phyloP scores from a whole-genome alignment of 2,113 vertebrate genomes.

The Gallinago media region DNA sequence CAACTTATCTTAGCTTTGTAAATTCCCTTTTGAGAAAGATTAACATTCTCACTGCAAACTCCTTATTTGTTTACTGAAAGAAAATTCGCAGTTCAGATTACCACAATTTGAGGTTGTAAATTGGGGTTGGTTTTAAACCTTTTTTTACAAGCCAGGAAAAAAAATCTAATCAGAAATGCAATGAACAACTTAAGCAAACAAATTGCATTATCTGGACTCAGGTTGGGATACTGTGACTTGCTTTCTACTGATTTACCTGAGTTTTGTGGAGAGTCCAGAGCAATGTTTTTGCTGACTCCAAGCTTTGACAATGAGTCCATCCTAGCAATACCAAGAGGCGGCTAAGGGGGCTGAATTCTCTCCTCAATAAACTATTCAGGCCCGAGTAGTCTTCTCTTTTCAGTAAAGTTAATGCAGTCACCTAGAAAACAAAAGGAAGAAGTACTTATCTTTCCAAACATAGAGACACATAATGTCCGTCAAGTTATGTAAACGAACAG shows the following conservation, averaged over 20 bases:
- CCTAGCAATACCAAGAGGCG: constrained; percentile 91
- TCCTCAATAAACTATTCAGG: constrained; percentile 80
- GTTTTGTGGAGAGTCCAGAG: constrained; percentile 86
- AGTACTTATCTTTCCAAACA: neutral
- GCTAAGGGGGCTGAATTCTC: constrained; percentile 90
- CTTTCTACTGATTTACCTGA: constrained; percentile 76
- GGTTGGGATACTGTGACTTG: neutral
- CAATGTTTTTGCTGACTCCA: constrained; percentile 85
- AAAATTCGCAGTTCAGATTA: neutral
- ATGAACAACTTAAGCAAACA: neutral
- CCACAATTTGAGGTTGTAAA: neutral
- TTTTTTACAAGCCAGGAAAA: neutral
- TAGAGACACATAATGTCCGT: neutral
- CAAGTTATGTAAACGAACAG: neutral
- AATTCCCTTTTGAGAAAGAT: neutral
- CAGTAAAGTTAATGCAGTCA: constrained; percentile 91
- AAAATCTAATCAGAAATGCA: neutral
- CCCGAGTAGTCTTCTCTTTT: constrained; percentile 88
- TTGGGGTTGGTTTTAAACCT: neutral
- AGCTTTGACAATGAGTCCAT: constrained; percentile 91
- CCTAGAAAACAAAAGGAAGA: constrained; percentile 71
- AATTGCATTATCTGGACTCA: neutral
- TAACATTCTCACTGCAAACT: neutral
- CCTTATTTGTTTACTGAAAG: neutral
- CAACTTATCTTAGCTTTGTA: neutral